phyloP scores from a whole-genome alignment of 2,888 invertebrate species.

The Napeogenes sylphis region DNA sequence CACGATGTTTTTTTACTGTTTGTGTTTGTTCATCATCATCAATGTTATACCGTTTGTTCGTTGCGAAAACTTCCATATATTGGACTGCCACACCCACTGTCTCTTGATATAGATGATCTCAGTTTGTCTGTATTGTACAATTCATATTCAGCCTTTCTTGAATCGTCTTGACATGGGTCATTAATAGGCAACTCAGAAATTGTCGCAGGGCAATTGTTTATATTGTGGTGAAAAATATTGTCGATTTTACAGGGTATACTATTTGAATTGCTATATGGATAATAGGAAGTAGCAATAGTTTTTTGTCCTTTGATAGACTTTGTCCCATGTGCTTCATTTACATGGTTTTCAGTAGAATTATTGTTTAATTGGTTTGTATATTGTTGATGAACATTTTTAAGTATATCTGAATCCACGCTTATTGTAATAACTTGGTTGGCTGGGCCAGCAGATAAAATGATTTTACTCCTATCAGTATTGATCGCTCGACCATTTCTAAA shows the following conservation, averaged over 20 bases:
- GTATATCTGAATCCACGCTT: slow-evolving; percentile 23
- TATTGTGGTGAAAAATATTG: too few species aligned
- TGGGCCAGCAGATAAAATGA: slow-evolving; percentile 35
- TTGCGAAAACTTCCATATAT: slow-evolving; percentile 22
- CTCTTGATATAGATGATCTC: slow-evolving; percentile 35
- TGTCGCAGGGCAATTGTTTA: too few species aligned
- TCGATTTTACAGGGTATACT: too few species aligned
- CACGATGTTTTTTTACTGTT: background rate
- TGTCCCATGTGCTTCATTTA: slow-evolving; percentile 2
- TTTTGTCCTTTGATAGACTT: slow-evolving; percentile 29
- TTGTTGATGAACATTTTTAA: slow-evolving; percentile 2
- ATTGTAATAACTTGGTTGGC: slow-evolving; percentile 38
- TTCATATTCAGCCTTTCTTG: background rate
- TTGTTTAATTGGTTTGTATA: slow-evolving; percentile 2
- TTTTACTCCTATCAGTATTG: slow-evolving; percentile 23
- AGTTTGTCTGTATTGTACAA: background rate
- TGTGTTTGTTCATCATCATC: background rate
- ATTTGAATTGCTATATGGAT: too few species aligned
- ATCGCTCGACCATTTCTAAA: background rate
- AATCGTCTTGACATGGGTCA: background rate
- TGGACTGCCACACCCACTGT: slow-evolving; percentile 45
- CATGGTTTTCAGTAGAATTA: background rate
- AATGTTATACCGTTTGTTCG: slow-evolving; percentile 23
- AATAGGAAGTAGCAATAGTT: too few species aligned
- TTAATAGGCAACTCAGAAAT: too few species aligned